Base-by-base conservation (phyloP, 1,140 invertebrate species). In the Hypothenemus hampei region DNA sequence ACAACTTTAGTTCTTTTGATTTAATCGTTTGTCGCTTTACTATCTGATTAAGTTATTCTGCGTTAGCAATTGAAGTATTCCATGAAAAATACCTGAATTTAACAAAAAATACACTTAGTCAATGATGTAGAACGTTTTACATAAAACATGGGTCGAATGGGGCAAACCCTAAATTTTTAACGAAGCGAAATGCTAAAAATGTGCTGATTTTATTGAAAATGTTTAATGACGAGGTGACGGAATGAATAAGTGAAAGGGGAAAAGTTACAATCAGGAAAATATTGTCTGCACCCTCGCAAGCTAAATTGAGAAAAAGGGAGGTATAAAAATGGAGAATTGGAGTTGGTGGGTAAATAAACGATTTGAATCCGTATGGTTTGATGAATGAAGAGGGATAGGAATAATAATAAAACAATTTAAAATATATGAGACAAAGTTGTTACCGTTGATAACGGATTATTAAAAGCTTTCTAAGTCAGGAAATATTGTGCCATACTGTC, bases 261-360 rank as follows among this genome's bases (percentile, higher is more conserved):
- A 37, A 54, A 54, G 51, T 54, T 54, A 44, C 49, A 54, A 54
- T 45, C 51, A 54, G 41, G 41, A 54, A 53, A 54, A 45, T 54
- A 45, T 52, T 52, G 49, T 44, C 51, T 46, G 51, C 43, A 45
- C 43, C 43, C 51, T 46, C 22, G 37, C n/a, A 10, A 41, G 7
- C 21, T 54, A 44, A 45, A 54, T 36, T 44, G 39, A 52, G 49
- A 22, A 49, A 52, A 29, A 41, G 49, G 37, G 39, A 52, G 37
- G 26, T 19, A 43, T 29, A 41, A 43, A 41, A 52, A 52, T 33
- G 39, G 19, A 31, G 23, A 52, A 43, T 52, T 31, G 16, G 23
- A 49, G 26, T 46, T 33, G 26, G 26, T 11, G 44, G 40, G 26
- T 46, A 49, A 35, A 36, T 35, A 46, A 46, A 13, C 46, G 46